Percentiles rank a stretch among this genome's conserved stretches.
phyloP scores from a whole-genome alignment of 2,888 invertebrate genomes.

The Spodoptera exigua region DNA sequence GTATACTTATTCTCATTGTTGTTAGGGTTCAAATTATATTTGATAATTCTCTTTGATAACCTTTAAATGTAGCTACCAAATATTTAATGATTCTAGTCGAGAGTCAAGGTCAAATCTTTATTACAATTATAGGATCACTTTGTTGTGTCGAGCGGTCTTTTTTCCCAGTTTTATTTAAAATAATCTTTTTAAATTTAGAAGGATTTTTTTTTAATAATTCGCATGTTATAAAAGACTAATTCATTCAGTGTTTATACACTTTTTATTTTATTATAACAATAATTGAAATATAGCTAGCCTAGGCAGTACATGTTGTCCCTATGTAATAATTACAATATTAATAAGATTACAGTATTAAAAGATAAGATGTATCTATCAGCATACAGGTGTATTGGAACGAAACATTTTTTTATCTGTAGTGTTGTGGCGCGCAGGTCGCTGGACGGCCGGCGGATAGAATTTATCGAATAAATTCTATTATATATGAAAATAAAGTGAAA shows the following conservation, averaged over 20 bases:
- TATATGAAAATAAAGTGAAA: background rate
- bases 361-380: slow-evolving; percentile 20
- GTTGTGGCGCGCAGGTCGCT: slow-evolving; percentile 16
- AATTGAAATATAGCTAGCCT: too few relatives aligned
- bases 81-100: slow-evolving; percentile 21
- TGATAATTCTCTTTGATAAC: background rate
- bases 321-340: slow-evolving; percentile 5
- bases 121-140: too few relatives aligned
- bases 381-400: slow-evolving; percentile 3
- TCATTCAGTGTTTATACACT: too few relatives aligned
- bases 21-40: slow-evolving; percentile 7
- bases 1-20: fast-evolving
- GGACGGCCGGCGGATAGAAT: slow-evolving; percentile 17
- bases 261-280: too few relatives aligned
- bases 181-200: too few relatives aligned
- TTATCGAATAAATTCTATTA: too few relatives aligned
- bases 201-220: too few relatives aligned
- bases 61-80: slow-evolving; percentile 12
- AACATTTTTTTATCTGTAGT: slow-evolving; percentile 35
- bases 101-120: slow-evolving; percentile 32
- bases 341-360: slow-evolving; percentile 15
- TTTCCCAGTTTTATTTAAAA: too few relatives aligned
- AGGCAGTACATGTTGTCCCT: too few relatives aligned
- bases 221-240: too few relatives aligned
- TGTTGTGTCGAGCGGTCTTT: too few relatives aligned